Percentiles rank a stretch among this genome's conserved stretches.
Conservation (phyloP, 2,888 invertebrate genomes). For the Catocala nupta region DNA sequence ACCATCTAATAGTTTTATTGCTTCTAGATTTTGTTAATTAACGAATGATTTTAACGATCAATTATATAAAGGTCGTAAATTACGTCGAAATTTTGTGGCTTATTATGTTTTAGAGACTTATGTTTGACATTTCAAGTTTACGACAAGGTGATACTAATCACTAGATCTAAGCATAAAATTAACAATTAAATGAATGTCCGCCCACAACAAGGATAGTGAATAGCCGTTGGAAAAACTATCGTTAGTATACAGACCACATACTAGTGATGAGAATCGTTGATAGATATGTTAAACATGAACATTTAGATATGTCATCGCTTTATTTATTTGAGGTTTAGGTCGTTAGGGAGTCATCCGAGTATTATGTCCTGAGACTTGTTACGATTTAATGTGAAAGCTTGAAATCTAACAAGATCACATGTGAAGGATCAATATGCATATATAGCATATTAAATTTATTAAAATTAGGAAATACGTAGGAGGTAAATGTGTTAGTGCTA, state of each 20-base stretch:
- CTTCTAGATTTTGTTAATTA: conserved; percentile 41
- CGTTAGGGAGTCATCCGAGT: background rate
- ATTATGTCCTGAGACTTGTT: no score
- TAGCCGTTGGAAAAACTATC: background rate
- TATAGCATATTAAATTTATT: no score
- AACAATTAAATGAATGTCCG: conserved; percentile 22
- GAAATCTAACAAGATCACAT: no score
- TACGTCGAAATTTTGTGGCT: conserved; percentile 22
- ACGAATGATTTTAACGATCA: conserved; percentile 45
- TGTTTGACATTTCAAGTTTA: conserved; percentile 46
- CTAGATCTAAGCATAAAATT: conserved; percentile 34
- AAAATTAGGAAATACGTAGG: no score
- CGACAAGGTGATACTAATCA: conserved; percentile 35
- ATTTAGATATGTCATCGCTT: conserved; percentile 29
- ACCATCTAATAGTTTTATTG: conserved; percentile 35
- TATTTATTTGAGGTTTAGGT: conserved; percentile 25
- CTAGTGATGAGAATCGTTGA: conserved; percentile 28
- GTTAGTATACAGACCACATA: conserved; percentile 36
- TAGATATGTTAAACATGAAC: conserved; percentile 25
- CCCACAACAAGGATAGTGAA: background rate
- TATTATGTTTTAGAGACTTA: conserved; percentile 28
- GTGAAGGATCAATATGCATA: no score
- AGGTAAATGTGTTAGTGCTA: no score
- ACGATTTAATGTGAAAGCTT: background rate
- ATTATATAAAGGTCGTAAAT: conserved; percentile 46